These are phyloP conservation scores for Abrostola triplasia DNA, from an alignment of 2,888 invertebrate species.

Conservation along the genomic window DNA sequence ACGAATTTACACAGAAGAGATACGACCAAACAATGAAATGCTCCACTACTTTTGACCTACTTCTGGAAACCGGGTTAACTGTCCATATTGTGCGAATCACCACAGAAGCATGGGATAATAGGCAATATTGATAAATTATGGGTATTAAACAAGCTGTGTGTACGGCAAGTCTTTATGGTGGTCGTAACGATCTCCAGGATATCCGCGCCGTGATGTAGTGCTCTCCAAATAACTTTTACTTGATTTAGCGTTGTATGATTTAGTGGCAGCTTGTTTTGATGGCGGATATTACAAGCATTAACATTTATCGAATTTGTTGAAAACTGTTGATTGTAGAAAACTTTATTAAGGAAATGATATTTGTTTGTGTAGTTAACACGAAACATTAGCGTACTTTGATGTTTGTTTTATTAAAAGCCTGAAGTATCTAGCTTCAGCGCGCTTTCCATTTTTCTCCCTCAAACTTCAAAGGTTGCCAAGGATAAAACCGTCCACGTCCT, in stretches of 20 bases:
- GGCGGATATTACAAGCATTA: constrained; percentile 8
- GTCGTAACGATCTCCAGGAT: constrained; percentile 56
- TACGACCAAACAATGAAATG: constrained; percentile 35
- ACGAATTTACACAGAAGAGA: constrained; percentile 47
- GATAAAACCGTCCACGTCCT: no score
- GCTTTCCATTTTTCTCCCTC: no score
- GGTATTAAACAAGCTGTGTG: constrained; percentile 66
- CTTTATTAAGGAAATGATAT: neutral
- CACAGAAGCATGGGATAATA: constrained; percentile 62
- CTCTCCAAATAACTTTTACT: constrained; percentile 55
- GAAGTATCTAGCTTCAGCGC: no score
- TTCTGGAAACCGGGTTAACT: constrained; percentile 72
- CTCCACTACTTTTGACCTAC: constrained; percentile 48
- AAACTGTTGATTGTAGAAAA: neutral
- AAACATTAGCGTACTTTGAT: no score
- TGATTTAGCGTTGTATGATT: constrained; percentile 27
- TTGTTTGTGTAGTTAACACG: neutral
- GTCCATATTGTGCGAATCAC: constrained; percentile 68
- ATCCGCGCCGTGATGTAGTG: constrained; percentile 67
- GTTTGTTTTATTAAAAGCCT: no score
- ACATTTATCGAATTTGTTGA: constrained; percentile 18
- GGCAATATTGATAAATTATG: constrained; percentile 77
- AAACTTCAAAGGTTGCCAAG: no score
- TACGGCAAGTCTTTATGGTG: constrained; percentile 52
- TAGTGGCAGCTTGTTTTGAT: constrained; percentile 23